phyloP scores from a whole-genome alignment of 1,140 invertebrate genomes.

The Pollicipes pollicipes region DNA sequence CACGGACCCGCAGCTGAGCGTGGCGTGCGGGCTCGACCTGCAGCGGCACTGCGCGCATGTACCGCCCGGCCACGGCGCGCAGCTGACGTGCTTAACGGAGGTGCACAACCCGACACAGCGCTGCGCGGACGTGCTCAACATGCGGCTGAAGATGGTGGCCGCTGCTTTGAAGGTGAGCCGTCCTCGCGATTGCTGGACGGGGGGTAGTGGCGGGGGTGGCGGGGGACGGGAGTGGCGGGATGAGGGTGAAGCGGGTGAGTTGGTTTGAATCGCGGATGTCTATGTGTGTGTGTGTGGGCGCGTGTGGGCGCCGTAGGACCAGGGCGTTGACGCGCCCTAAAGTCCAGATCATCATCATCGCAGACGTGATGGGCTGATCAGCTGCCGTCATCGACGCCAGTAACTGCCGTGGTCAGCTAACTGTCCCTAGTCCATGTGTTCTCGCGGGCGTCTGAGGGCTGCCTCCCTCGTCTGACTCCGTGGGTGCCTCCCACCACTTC shows the following conservation, averaged over 20 bases:
- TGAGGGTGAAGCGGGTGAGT: neutral
- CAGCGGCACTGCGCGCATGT: conserved; percentile 30
- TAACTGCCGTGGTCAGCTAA: too few species aligned
- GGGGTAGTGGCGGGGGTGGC: conserved; percentile 19
- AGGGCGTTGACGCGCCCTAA: too few species aligned
- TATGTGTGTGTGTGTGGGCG: neutral
- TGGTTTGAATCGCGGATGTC: neutral
- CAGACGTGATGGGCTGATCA: too few species aligned
- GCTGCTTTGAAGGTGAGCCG: conserved; percentile 55
- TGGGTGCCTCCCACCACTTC: too few species aligned
- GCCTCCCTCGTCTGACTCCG: too few species aligned
- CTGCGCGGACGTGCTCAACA: conserved; percentile 56
- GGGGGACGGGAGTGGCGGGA: neutral
- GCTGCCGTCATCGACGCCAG: too few species aligned
- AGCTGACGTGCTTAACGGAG: conserved; percentile 55
- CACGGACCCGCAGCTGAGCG: conserved; percentile 35
- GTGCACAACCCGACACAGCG: conserved; percentile 58
- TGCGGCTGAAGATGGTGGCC: conserved; percentile 72
- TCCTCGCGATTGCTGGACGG: too few species aligned
- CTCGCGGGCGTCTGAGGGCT: too few species aligned
- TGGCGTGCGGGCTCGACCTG: conserved; percentile 34
- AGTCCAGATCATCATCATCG: too few species aligned
- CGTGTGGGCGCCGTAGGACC: neutral
- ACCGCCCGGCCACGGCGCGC: conserved; percentile 31
- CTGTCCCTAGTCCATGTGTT: too few species aligned